Base-by-base conservation (phyloP, 2,113 vertebrate species). In the Apodemus speciosus region DNA sequence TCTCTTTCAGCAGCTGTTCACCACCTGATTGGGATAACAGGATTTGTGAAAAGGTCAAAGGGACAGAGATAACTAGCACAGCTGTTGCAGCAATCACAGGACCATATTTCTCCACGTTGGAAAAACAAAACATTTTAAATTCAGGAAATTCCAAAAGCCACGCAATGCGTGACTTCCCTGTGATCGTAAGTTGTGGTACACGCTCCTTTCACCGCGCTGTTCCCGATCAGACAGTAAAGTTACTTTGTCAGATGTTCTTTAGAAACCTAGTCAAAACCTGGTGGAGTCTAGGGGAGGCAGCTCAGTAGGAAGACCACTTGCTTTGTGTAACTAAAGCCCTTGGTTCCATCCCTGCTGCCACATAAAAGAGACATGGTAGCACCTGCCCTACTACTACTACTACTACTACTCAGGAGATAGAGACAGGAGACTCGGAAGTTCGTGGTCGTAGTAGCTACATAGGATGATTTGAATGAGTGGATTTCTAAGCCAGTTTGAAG, bases 1-100 rank as follows among this genome's bases (percentile, higher is more conserved):
- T 95, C 92, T 93, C 92, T 97, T 97, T 94, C 93, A 96, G 71
- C 66, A 96, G 76, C 0, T 23, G 85, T 79, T 96, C 43, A 89
- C 92, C 94, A 93, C 90, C 94, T 97, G 92, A 91, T 84, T 86
- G 38, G 85, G 96, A 89, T 96, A 96, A 95, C 6, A 21, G 58
- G 94, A 93, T 77, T 94, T 96, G 66, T 93, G 76, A 92, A 96
- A 95, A 97, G 85, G 73, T 90, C 89, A 96, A 94, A 79, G 95
- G 96, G 95, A 95, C 51, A 85, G 64, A 96, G 51, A 49, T 91
- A 76, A 85, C 40, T 14, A 77, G 81, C 49, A 90, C 83, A 96
- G 96, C 94, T 97, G 92, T 93, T 97, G 80, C 64, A 46, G 80
- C 64, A 46, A 86, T 72, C 53, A 73, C 35, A 94, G 49, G 13